These are phyloP conservation scores for Malthinus seriepunctatus DNA, from an alignment of 2,888 invertebrate genomes.

Conservation along the genomic window DNA sequence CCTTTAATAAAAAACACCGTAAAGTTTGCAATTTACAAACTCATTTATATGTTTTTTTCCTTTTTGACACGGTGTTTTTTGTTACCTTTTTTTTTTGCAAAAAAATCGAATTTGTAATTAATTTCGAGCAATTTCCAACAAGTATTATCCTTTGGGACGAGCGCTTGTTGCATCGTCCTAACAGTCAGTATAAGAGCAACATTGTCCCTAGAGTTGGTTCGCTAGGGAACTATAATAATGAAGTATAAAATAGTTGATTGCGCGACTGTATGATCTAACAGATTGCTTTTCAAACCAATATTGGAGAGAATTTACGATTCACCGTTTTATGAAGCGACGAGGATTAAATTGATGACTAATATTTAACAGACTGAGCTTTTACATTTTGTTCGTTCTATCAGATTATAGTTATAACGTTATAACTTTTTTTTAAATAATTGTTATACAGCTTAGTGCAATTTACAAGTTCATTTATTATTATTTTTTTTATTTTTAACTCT, in stretches of 20 bases:
- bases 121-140: slow-evolving; percentile 19
- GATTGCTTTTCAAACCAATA: slow-evolving; percentile 40
- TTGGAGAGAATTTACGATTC: slow-evolving; percentile 31
- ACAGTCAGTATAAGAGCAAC: slow-evolving; percentile 24
- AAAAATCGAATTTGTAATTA: slow-evolving; percentile 7
- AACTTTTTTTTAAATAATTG: no score
- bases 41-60: not conserved
- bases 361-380: slow-evolving; percentile 22
- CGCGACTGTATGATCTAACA: slow-evolving; percentile 45
- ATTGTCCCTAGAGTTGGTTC: slow-evolving; percentile 22
- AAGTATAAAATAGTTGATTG: slow-evolving; percentile 48
- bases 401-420: no score
- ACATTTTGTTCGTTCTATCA: not conserved
- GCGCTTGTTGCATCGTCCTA: slow-evolving; percentile 29
- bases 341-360: slow-evolving; percentile 30
- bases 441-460: no score
- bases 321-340: slow-evolving; percentile 26
- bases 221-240: slow-evolving; percentile 41
- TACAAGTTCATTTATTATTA: no score
- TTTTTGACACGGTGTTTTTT: not conserved
- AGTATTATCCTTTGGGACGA: slow-evolving; percentile 27
- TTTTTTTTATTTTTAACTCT: no score
- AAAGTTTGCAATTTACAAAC: slow-evolving; percentile 5
- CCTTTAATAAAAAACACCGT: slow-evolving; percentile 2
- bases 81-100: not conserved